Conservation (phyloP, 2,888 invertebrate genomes). For the Oasisia sp. region DNA sequence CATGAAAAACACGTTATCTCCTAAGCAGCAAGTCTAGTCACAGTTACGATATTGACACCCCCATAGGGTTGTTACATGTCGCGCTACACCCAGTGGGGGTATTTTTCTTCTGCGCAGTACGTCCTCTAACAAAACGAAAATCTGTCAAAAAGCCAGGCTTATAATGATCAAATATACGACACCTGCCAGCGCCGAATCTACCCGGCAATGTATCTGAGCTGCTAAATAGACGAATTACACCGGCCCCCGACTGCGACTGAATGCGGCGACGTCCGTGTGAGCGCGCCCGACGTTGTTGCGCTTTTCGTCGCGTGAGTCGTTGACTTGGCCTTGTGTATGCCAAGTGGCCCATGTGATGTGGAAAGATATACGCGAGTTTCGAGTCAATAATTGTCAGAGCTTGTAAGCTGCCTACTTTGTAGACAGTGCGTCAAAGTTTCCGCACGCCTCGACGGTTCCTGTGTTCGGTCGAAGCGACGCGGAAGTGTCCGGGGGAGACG, state of each 20-base stretch:
- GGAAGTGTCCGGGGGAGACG: not conserved
- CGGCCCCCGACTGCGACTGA: not conserved
- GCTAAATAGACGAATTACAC: not conserved
- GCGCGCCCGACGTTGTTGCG: not conserved
- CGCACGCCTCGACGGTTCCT: not conserved
- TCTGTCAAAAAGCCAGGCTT: not conserved
- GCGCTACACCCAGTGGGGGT: not conserved
- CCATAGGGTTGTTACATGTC: not conserved
- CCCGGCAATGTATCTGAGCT: not conserved
- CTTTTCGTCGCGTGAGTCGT: not conserved
- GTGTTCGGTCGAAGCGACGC: not conserved
- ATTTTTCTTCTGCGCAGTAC: not conserved
- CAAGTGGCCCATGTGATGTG: not conserved
- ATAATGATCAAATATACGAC: not conserved
- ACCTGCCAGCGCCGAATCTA: not conserved
- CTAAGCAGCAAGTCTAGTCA: not conserved
- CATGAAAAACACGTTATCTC: not conserved
- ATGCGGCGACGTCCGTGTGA: not conserved
- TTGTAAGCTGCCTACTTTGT: conserved; percentile 17
- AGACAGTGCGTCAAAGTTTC: not conserved
- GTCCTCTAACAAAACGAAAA: not conserved
- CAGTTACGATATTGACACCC: not conserved
- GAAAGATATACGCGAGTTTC: conserved; percentile 5
- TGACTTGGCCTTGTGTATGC: not conserved
- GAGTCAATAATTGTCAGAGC: not conserved